A percentile compares a stretch with the other conserved stretches of the same genome.
Conservation (phyloP, 2,113 vertebrate species). For the Sinocyclocheilus rhinocerous region DNA sequence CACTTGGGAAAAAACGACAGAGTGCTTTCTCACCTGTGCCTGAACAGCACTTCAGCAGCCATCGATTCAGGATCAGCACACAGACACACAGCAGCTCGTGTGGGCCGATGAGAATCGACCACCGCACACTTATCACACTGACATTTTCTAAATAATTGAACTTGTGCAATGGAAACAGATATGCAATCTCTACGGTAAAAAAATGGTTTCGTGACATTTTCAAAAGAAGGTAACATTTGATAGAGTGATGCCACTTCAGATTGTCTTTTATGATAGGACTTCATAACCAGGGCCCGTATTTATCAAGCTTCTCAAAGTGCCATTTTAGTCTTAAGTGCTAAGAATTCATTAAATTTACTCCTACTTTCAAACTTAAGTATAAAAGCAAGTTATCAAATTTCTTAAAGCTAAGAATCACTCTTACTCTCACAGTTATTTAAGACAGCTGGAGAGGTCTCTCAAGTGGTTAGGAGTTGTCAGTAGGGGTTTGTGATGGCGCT, state of each 20-base stretch:
- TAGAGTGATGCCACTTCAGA: slow-evolving; percentile 3
- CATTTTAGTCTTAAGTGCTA: no score
- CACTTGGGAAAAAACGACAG: slow-evolving; percentile 23
- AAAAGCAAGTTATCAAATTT: no score
- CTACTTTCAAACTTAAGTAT: no score
- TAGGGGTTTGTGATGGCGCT: no score
- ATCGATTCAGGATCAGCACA: slow-evolving; percentile 41
- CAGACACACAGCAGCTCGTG: background rate
- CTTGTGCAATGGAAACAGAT: slow-evolving; percentile 1
- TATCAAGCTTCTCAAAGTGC: no score
- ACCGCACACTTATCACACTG: slow-evolving; percentile 13
- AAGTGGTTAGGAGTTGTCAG: no score
- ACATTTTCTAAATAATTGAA: slow-evolving; percentile 11
- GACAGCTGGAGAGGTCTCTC: no score
- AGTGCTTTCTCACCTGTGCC: slow-evolving; percentile 42
- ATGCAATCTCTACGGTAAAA: background rate
- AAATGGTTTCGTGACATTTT: slow-evolving; percentile 4
- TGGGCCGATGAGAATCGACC: background rate
- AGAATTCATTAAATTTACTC: no score
- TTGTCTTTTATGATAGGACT: background rate
- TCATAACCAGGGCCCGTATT: background rate
- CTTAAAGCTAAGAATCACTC: no score
- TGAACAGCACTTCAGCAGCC: slow-evolving; percentile 23
- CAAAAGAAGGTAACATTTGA: slow-evolving; percentile 15
- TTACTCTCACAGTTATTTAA: no score